Base-by-base conservation (phyloP, 2,888 invertebrate genomes). In the Unio pictorum region DNA sequence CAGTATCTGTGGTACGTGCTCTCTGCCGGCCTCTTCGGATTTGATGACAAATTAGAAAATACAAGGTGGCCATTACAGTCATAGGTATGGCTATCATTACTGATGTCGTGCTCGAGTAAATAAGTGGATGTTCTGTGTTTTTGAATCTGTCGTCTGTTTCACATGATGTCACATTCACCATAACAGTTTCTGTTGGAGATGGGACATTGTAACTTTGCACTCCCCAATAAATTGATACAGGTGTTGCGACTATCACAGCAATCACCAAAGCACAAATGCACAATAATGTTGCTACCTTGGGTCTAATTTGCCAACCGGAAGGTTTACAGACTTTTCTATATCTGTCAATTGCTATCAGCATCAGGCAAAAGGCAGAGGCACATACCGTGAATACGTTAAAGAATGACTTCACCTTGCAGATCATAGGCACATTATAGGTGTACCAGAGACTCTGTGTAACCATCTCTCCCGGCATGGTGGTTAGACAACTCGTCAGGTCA, bases 401-500 rank as follows among this genome's bases (percentile, higher is more conserved):
- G 56, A 73, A 73, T 1, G 70, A 68, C 57, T 71, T 73, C 7
- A 63, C 55, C 45, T 71, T 71, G 55, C 76, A 76, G 17, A 76
- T 4, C 54, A 61, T 28, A 4, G 63, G 61, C n/a, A 61, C n/a
- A 0, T 71, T 74, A 58, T 76, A 76, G 4, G 60, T 67, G 61
- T 72, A 76, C 76, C 76, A 76, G 55, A 64, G 60, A 6, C 69
- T 45, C 59, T 76, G 76, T 6, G 76, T 76, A 30, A 76, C 60
- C 55, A 76, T 66, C 55, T 76, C 74, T 6, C 76, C 76, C 4
- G 74, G 74, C 59, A 76, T 72, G 3, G 74, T 72, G 3, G 76
- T 76, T 28, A 74, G 56, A 45, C 67, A 74, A 55, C 72, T 71
- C 17, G 69, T 71, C 11, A 72, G 23, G 59, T 76, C 76, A n/a